Evolutionary conservation across 2,888 invertebrate genomes (phyloP).

Genomic region (Cheilosia vulpina): DNA sequence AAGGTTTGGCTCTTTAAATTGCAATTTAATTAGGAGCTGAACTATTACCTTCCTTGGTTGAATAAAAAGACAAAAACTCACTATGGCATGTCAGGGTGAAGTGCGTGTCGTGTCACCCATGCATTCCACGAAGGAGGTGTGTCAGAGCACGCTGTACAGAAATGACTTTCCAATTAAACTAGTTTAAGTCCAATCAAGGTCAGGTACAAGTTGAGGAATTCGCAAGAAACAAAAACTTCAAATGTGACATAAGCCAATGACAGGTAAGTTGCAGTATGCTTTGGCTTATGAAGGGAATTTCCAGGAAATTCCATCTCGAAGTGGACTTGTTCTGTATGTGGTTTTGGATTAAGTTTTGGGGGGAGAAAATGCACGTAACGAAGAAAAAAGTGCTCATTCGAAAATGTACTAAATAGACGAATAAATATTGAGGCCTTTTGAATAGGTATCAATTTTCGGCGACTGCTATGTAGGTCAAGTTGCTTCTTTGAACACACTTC

Average conservation of each 20-base stretch:
- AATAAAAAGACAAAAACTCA: neutral
- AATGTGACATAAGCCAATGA: conserved; percentile 51
- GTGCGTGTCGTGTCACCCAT: conserved; percentile 37
- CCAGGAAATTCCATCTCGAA: conserved; percentile 52
- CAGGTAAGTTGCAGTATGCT: neutral
- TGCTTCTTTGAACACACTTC: no score
- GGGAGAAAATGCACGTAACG: no score
- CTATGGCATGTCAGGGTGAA: conserved; percentile 55
- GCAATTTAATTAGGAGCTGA: conserved; percentile 55
- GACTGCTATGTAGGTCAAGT: no score
- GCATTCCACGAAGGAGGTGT: conserved; percentile 60
- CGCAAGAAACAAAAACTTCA: neutral
- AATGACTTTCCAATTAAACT: conserved; percentile 66
- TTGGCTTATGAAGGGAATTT: conserved; percentile 41
- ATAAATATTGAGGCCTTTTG: no score
- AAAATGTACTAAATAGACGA: no score
- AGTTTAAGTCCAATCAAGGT: conserved; percentile 60
- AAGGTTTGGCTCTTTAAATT: conserved; percentile 41
- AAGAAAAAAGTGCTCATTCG: neutral
- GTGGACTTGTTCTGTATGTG: conserved; percentile 34
- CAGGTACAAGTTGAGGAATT: conserved; percentile 50
- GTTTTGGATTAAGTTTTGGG: neutral
- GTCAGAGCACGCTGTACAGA: conserved; percentile 32
- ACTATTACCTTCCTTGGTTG: conserved; percentile 44
- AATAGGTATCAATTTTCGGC: no score